Base-by-base conservation (phyloP, 2,113 vertebrate species). In the Zingel zingel region DNA sequence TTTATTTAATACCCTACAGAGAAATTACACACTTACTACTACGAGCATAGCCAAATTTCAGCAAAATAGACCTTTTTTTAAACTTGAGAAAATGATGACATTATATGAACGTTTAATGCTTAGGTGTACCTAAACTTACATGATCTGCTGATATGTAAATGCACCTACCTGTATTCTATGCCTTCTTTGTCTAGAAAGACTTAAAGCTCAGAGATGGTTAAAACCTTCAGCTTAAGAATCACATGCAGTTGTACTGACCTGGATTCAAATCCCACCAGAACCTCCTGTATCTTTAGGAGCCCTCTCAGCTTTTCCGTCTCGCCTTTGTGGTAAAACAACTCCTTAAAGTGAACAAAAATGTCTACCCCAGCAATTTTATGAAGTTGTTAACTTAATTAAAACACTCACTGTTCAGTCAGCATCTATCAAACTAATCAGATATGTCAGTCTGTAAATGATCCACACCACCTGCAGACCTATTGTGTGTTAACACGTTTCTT, bases 181-280 rank as follows among this genome's bases (percentile, higher is more conserved):
- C 14, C 23, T 74, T 45, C 33, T 66, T 74, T 72, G 19, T 88
- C 21, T 65, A 25, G 13, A 74, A 66, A 45, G 33, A 25, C 11
- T 71, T 18, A 58, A 21, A 19, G 27, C 61, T 81, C 25, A 68
- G 62, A 51, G 30, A 58, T 68, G 43, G 53, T 64, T 71, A 77
- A 85, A 47, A 74, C 65, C 54, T 27, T 56, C 18, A 43, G 10
- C 47, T 85, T 54, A 74, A 65, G 18, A 83, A 50, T 15, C 57
- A 19, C 21, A 36, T 53, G 25, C 16, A 68, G 47, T 59, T 23
- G 67, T 63, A 58, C 61, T 76, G 54, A 13, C 72, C 63, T 72
- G 48, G 39, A 79, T 83, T 83, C n/a, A 75, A 82, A 83, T 89
- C 84, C 85, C 79, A 57, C 0, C 27, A 80, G 51, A 76, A 68